Conservation (phyloP, 2,888 invertebrate species). For the Idaea aversata region DNA sequence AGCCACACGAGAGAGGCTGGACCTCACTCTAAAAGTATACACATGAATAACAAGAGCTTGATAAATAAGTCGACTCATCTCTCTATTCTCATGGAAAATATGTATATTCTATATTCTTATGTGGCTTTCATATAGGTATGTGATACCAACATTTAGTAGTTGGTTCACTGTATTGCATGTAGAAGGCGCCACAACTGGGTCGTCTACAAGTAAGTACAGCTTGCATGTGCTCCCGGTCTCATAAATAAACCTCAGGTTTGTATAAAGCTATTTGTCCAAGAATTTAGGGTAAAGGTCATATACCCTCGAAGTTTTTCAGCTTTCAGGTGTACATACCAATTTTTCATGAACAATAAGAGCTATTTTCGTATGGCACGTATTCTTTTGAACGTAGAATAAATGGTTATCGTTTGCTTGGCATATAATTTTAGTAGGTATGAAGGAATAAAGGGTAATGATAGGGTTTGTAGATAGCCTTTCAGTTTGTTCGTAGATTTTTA, state of each 20-base stretch:
- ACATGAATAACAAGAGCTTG: no score
- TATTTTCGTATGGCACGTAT: not conserved
- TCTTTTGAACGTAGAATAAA: not conserved
- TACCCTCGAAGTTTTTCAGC: not conserved
- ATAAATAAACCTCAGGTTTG: not conserved
- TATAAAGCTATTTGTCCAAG: not conserved
- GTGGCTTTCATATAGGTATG: no score
- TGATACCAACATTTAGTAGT: no score
- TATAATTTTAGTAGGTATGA: not conserved
- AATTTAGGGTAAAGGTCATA: not conserved
- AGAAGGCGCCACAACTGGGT: no score
- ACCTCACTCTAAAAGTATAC: no score
- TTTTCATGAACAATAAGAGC: not conserved
- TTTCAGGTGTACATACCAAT: not conserved
- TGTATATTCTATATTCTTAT: no score
- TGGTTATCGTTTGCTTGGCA: not conserved
- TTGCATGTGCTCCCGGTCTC: not conserved
- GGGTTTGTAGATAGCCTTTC: not conserved
- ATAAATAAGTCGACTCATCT: no score
- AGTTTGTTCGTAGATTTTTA: not conserved
- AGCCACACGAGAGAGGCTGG: no score
- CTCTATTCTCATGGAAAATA: no score
- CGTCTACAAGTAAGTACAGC: no score
- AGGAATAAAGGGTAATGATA: not conserved
- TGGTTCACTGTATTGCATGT: no score